Conservation (phyloP, 2,888 invertebrate species). For the Chalcosyrphus nemorum region DNA sequence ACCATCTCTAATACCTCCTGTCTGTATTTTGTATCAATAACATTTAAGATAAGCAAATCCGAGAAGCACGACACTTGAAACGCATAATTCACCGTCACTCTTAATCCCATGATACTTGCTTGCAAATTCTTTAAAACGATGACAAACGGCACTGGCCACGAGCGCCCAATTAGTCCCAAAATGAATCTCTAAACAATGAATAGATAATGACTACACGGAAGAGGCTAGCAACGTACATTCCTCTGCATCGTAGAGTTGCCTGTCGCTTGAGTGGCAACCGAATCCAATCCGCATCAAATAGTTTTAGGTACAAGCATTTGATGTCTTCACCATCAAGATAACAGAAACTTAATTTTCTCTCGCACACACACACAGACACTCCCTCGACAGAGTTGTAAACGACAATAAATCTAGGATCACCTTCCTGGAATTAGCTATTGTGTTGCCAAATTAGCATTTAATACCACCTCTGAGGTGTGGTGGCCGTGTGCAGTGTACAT, state of each 20-base stretch:
- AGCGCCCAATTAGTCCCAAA: conserved; percentile 61
- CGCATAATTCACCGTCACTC: conserved; percentile 55
- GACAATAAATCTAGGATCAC: conserved; percentile 70
- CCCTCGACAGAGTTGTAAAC: conserved; percentile 36
- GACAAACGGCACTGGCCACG: conserved; percentile 33
- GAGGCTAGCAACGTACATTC: background rate
- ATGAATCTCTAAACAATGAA: conserved; percentile 57
- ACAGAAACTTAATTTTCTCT: conserved; percentile 58
- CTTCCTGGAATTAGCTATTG: conserved; percentile 69
- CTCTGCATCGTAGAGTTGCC: conserved; percentile 5
- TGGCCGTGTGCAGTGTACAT: conserved; percentile 41
- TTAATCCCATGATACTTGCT: conserved; percentile 55
- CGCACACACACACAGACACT: conserved; percentile 51
- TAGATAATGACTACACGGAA: conserved; percentile 50
- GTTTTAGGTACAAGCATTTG: conserved; percentile 1
- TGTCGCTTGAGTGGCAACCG: background rate
- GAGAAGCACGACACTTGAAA: conserved; percentile 53
- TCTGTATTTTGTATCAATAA: background rate
- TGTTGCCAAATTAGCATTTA: conserved; percentile 71
- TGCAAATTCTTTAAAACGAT: conserved; percentile 52
- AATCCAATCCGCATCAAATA: conserved; percentile 1
- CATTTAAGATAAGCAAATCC: conserved; percentile 37
- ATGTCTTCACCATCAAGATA: conserved; percentile 54
- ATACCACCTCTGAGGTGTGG: conserved; percentile 70
- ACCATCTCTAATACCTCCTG: background rate